phyloP scores from a whole-genome alignment of 2,888 invertebrate species.

The Saturnia japonica region DNA sequence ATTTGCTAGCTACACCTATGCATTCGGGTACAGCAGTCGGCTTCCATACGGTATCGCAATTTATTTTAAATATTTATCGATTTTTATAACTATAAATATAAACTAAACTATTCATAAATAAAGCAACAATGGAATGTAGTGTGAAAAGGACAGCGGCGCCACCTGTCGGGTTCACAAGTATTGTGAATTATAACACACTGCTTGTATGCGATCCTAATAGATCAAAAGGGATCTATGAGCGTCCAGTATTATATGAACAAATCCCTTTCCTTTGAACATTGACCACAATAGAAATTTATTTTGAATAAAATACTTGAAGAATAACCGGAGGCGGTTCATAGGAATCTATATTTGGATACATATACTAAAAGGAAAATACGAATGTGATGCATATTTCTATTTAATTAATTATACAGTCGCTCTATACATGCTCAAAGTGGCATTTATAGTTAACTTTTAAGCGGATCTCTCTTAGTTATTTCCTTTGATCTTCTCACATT shows the following conservation, averaged over 20 bases:
- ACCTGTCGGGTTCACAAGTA: constrained; percentile 41
- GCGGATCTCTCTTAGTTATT: too few species aligned
- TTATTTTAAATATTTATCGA: not conserved
- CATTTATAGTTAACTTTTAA: too few species aligned
- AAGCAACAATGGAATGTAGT: constrained; percentile 21
- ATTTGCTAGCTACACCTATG: too few species aligned
- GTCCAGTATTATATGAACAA: constrained; percentile 15
- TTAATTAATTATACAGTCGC: too few species aligned
- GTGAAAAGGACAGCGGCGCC: constrained; percentile 34
- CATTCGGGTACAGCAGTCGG: too few species aligned
- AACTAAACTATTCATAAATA: constrained; percentile 22
- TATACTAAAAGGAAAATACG: not conserved
- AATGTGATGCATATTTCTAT: not conserved
- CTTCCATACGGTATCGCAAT: too few species aligned
- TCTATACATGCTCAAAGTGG: too few species aligned
- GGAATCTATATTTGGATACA: not conserved
- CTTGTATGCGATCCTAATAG: constrained; percentile 25
- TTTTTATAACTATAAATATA: constrained; percentile 22
- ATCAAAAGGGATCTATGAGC: constrained; percentile 22
- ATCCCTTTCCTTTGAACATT: constrained; percentile 21
- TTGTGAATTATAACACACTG: constrained; percentile 26
- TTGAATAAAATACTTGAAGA: constrained; percentile 9
- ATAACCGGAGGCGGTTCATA: not conserved
- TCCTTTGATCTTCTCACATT: too few species aligned
- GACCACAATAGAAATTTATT: constrained; percentile 21